Conservation (phyloP, 1,140 invertebrate species). For the Lepeophtheirus salmonis region DNA sequence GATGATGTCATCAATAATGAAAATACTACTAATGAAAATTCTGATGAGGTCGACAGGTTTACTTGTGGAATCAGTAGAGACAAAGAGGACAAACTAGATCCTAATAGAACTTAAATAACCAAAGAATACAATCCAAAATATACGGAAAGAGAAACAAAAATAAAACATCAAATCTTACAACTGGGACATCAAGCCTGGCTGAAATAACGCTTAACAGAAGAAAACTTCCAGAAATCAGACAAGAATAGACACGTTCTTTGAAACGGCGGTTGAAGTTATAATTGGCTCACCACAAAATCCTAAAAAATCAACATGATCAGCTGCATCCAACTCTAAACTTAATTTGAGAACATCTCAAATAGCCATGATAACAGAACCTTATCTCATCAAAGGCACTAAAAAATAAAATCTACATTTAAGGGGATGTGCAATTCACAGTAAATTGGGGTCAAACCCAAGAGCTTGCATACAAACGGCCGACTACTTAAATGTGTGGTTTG, state of each 20-base stretch:
- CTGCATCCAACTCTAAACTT: neutral
- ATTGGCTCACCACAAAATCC: neutral
- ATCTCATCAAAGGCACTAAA: neutral
- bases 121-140: too few species aligned
- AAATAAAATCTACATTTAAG: neutral
- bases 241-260: constrained; percentile 1
- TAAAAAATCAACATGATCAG: neutral
- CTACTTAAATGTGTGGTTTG: neutral
- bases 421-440: too few species aligned
- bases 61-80: too few species aligned
- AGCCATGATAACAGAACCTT: neutral
- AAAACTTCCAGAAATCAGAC: neutral
- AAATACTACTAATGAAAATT: too few species aligned
- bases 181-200: neutral
- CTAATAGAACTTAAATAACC: too few species aligned
- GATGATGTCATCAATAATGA: too few species aligned
- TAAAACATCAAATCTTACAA: too few species aligned
- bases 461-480: neutral
- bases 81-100: too few species aligned
- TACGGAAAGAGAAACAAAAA: too few species aligned
- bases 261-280: neutral
- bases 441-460: neutral
- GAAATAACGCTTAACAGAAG: too few species aligned
- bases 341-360: neutral
- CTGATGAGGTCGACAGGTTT: too few species aligned